These are phyloP conservation scores for Myanophis thanlyinensis DNA, from an alignment of 2,113 vertebrate genomes.

Conservation along the genomic window DNA sequence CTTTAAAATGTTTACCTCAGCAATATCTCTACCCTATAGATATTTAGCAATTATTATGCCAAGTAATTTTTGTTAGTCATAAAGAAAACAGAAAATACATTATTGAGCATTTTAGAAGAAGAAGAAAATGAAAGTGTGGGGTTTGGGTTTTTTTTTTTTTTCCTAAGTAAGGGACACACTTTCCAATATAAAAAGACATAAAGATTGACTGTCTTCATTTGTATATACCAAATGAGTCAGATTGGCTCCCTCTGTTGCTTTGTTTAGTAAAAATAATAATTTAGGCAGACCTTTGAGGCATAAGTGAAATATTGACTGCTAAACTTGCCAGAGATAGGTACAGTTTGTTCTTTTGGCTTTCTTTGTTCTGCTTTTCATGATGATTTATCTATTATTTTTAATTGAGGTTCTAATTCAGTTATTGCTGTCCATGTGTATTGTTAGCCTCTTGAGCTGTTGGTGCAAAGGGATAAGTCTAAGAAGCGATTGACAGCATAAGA, in stretches of 20 bases:
- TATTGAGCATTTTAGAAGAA: neutral
- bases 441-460: neutral
- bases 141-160: neutral
- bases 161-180: neutral
- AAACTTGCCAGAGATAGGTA: neutral
- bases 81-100: neutral
- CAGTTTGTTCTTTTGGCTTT: neutral
- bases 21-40: neutral
- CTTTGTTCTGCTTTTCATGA: neutral
- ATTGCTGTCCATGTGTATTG: neutral
- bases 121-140: neutral
- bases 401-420: neutral
- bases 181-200: neutral
- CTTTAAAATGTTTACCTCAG: neutral
- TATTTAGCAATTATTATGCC: neutral
- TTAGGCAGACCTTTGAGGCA: neutral
- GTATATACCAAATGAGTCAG: neutral
- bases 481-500: neutral
- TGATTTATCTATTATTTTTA: neutral
- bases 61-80: neutral
- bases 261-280: neutral
- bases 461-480: neutral
- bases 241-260: neutral
- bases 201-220: neutral
- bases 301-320: neutral